Conservation (phyloP, 1,140 invertebrate genomes). For the Liolophura sinensis region DNA sequence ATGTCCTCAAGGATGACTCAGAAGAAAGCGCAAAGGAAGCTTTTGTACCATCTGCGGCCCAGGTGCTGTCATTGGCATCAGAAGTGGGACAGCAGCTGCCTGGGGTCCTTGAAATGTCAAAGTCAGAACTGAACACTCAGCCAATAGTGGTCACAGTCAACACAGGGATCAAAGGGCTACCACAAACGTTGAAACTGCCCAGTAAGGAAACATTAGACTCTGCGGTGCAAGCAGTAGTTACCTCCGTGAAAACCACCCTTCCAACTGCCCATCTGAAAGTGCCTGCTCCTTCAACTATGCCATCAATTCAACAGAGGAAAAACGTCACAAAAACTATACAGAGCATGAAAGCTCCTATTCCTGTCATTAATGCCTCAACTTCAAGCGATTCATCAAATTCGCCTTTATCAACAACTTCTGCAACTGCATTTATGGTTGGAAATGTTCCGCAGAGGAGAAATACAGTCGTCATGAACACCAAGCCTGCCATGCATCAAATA, state of each 20-base stretch:
- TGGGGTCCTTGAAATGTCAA: not conserved
- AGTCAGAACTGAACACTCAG: not conserved
- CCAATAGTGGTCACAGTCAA: not conserved
- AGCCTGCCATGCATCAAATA: not conserved
- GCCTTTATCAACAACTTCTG: not conserved
- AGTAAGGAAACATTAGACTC: slow-evolving; percentile 25
- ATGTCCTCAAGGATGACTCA: too few species aligned
- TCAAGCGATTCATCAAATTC: not conserved
- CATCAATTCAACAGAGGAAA: slow-evolving; percentile 33
- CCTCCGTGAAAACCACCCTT: slow-evolving; percentile 24
- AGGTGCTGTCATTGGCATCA: too few species aligned
- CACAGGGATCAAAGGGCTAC: too few species aligned
- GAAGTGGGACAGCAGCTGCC: too few species aligned
- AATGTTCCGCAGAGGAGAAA: not conserved
- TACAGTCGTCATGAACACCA: not conserved
- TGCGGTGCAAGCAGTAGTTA: slow-evolving; percentile 22
- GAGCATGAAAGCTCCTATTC: slow-evolving; percentile 39
- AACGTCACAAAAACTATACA: slow-evolving; percentile 36
- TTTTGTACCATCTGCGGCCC: too few species aligned
- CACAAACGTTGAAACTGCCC: slow-evolving; percentile 4
- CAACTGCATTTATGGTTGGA: not conserved
- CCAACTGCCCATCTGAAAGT: slow-evolving; percentile 42
- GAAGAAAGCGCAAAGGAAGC: too few species aligned
- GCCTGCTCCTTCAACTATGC: slow-evolving; percentile 38
- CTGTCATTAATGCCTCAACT: slow-evolving; percentile 7